Evolutionary conservation across 2,888 invertebrate genomes (phyloP).

Genomic region (Perizoma flavofasciatum): DNA sequence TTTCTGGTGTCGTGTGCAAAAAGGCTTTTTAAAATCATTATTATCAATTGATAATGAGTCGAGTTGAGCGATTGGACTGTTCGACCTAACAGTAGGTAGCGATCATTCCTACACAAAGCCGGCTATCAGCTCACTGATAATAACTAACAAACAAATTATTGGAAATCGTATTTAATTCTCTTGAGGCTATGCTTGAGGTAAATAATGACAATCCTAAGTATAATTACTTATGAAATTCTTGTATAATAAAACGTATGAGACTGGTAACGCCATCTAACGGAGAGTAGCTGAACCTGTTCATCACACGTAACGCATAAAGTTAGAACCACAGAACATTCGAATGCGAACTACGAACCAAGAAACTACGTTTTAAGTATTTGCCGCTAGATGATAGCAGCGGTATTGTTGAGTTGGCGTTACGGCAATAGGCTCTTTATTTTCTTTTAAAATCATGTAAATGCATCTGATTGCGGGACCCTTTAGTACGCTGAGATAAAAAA

Average conservation of each 20-base stretch:
- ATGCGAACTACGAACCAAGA: conserved; percentile 6
- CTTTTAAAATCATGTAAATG: too few species aligned
- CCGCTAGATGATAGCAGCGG: conserved; percentile 55
- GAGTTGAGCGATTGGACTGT: conserved; percentile 20
- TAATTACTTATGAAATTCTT: not conserved
- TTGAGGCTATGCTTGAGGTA: conserved; percentile 1
- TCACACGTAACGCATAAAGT: not conserved
- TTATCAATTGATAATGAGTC: conserved; percentile 44
- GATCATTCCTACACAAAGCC: conserved; percentile 12
- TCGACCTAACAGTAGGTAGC: conserved; percentile 10
- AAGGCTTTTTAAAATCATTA: conserved; percentile 45
- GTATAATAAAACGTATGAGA: not conserved
- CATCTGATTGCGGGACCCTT: too few species aligned
- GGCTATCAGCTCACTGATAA: conserved; percentile 25
- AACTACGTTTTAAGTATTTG: conserved; percentile 26
- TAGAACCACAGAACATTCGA: not conserved
- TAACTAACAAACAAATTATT: conserved; percentile 14
- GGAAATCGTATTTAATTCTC: not conserved
- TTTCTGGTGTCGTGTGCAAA: conserved; percentile 53
- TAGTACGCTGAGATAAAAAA: too few species aligned
- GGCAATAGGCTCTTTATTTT: too few species aligned
- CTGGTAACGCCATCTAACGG: conserved; percentile 55
- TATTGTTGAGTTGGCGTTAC: not conserved
- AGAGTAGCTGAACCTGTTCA: conserved; percentile 34
- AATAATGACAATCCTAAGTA: not conserved